phyloP scores from a whole-genome alignment of 2,888 invertebrate genomes.

The Axea sp. region DNA sequence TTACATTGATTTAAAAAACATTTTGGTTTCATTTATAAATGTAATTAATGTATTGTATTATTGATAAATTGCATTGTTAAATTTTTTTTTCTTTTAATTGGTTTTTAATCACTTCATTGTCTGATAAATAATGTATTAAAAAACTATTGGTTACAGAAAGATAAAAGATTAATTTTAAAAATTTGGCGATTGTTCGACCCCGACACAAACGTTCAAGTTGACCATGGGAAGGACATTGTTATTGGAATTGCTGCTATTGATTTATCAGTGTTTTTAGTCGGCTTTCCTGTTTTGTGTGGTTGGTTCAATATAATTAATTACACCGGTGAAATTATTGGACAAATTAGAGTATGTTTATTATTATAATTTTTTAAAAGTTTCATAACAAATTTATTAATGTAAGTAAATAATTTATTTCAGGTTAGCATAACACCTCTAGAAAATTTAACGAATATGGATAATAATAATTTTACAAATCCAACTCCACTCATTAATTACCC shows the following conservation, averaged over 20 bases:
- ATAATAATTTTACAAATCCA: constrained; percentile 25
- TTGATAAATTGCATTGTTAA: too few relatives aligned
- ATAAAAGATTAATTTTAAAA: constrained; percentile 82
- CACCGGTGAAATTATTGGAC: constrained; percentile 81
- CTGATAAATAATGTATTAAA: too few relatives aligned
- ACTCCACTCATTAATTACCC: constrained; percentile 11
- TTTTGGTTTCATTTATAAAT: too few relatives aligned
- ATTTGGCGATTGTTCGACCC: constrained; percentile 82
- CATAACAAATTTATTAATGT: too few relatives aligned
- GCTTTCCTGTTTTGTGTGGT: constrained; percentile 81
- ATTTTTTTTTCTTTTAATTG: too few relatives aligned
- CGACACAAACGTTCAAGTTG: constrained; percentile 78
- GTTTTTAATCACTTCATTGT: too few relatives aligned
- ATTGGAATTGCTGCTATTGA: constrained; percentile 83
- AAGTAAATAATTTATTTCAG: constrained; percentile 71
- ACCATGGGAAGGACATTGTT: constrained; percentile 82
- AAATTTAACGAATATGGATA: constrained; percentile 67
- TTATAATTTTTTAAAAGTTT: too few relatives aligned
- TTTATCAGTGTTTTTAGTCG: constrained; percentile 80
- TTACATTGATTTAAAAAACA: too few relatives aligned
- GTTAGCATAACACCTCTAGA: constrained; percentile 81
- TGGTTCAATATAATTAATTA: constrained; percentile 85
- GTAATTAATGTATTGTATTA: too few relatives aligned
- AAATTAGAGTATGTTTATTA: constrained; percentile 81
- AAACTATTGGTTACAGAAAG: constrained; percentile 79